Evolutionary conservation across 2,797 vertebrate species (phyloP), one percentile per base, ranked within the genome.

Genomic region (Perodicticus potto): DNA sequence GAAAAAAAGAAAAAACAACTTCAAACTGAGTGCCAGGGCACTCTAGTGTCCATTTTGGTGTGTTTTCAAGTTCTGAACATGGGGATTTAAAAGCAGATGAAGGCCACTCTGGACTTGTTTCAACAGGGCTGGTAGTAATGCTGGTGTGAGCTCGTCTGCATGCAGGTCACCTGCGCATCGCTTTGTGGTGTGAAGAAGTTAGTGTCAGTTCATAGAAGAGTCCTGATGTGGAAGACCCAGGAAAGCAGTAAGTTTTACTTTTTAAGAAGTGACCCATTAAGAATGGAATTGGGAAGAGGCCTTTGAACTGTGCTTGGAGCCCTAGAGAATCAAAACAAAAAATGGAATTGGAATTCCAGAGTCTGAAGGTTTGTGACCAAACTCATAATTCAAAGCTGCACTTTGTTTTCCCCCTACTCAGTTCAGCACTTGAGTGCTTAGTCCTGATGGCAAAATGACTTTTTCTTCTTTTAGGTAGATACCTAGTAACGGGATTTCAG

Each of bases 201-300:
- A 43, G 74, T 53, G n/a, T 96, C 80, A 81, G 20, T 59, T 88
- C 53, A 53, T 49, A 43, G 40, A 81, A 29, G 76, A 96, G 37
- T 63, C 6, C 14, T 65, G 27, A 55, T 63, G 27, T 83, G 29
- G 77, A 91, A 97, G 53, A 88, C 86, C 23, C 65, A 92, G 37
- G 20, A 84, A 45, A 67, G 16, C n/a, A 92, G 12, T 53, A 40
- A 53, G 40, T 37, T 95, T 96, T 92, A 74, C 45, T 85, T 96
- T 96, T 90, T 89, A 95, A 96, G 65, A 92, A 95, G 73, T 76
- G 95, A 86, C 32, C 78, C 59, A 89, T 96, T 95, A 97, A 95
- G 96, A 96, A 97, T 96, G 81, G 97, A 96, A 94, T 86, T 34
- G 1, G 43, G 43, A 93, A 91, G 59, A 92, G 74, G 70, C 13